Evolutionary conservation across 2,113 vertebrate genomes (phyloP).

Genomic region (Trichomycterus rosablanca): DNA sequence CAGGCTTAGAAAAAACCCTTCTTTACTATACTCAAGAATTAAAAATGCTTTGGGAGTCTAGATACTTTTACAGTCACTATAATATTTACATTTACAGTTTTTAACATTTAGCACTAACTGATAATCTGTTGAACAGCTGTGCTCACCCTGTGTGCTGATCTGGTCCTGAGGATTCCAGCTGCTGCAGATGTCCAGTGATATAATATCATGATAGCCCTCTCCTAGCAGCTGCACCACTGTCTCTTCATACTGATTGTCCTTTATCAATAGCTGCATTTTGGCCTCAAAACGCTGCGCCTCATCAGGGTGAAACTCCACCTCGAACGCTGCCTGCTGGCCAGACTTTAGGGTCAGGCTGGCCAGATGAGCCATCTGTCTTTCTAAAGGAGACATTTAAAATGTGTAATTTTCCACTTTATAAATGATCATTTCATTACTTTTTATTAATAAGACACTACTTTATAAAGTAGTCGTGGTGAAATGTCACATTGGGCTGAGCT

Average conservation of each 20-base stretch:
- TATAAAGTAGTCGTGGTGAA: no score
- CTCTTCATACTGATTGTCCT: constrained; percentile 70
- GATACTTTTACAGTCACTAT: no score
- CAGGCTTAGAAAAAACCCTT: no score
- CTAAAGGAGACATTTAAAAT: constrained; percentile 54
- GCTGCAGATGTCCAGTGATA: constrained; percentile 76
- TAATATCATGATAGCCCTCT: constrained; percentile 74
- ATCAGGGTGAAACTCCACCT: constrained; percentile 71
- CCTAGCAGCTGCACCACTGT: constrained; percentile 68
- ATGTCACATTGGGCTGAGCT: no score
- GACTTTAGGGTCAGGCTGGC: constrained; percentile 59
- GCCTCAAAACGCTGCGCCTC: constrained; percentile 58
- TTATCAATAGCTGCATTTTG: constrained; percentile 64
- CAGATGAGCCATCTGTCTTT: constrained; percentile 52
- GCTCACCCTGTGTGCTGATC: constrained; percentile 60
- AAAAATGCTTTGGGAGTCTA: no score
- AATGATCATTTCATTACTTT: no score
- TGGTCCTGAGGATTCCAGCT: constrained; percentile 40
- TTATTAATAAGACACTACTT: no score
- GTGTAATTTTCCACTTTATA: no score
- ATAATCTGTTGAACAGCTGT: no score
- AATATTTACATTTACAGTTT: no score
- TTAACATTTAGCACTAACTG: no score
- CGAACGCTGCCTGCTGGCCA: constrained; percentile 63
- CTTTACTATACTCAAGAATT: no score